phyloP scores from a whole-genome alignment of 1,140 invertebrate genomes.

The Bombus sylvicola region DNA sequence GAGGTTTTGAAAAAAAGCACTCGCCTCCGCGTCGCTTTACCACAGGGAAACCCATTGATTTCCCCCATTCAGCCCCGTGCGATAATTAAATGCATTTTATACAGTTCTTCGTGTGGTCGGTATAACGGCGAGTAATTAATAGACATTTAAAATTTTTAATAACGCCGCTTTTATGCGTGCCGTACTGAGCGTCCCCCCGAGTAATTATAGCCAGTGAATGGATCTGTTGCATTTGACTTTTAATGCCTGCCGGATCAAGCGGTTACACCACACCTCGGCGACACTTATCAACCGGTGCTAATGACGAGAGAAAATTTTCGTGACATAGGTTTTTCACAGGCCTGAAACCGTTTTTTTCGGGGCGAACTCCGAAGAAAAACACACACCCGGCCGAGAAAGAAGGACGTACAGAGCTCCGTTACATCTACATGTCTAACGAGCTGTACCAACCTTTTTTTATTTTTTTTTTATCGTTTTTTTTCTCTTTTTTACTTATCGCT shows the following conservation, averaged over 20 bases:
- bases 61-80: conserved; percentile 73
- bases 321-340: conserved; percentile 23
- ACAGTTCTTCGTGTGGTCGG: conserved; percentile 66
- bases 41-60: conserved; percentile 78
- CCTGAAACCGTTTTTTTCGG: conserved; percentile 32
- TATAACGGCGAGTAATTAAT: conserved; percentile 79
- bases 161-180: conserved; percentile 77
- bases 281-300: conserved; percentile 73
- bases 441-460: background rate
- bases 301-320: conserved; percentile 72
- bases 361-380: conserved; percentile 7
- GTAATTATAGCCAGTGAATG: conserved; percentile 78
- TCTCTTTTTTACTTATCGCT: background rate
- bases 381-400: background rate
- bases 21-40: conserved; percentile 68
- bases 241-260: conserved; percentile 75
- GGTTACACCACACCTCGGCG: conserved; percentile 62
- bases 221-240: conserved; percentile 79
- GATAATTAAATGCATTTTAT: conserved; percentile 81
- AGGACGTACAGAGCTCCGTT: background rate
- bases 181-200: conserved; percentile 62
- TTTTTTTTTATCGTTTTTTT: background rate
- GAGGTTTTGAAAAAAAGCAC: conserved; percentile 75
- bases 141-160: conserved; percentile 81
- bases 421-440: conserved; percentile 3